Conservation (phyloP, 1,140 invertebrate species). For the Leptoteleia sp. region DNA sequence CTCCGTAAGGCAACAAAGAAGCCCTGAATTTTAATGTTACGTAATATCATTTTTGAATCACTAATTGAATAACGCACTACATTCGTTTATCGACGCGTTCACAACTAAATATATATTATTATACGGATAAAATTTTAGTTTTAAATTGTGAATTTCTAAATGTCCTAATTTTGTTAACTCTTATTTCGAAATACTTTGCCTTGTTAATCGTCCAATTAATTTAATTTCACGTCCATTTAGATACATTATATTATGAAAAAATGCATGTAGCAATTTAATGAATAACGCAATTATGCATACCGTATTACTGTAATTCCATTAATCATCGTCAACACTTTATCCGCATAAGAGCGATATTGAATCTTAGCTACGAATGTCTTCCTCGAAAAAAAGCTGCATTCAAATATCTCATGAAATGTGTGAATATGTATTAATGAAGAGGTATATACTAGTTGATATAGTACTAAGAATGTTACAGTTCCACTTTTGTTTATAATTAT, state of each 20-base stretch:
- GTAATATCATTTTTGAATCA: conserved; percentile 26
- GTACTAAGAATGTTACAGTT: no score
- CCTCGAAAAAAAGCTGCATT: no score
- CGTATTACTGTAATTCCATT: conserved; percentile 15
- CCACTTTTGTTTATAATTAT: no score
- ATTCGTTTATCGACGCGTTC: conserved; percentile 24
- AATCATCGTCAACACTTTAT: not conserved
- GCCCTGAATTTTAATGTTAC: conserved; percentile 69
- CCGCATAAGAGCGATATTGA: not conserved
- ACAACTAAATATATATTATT: conserved; percentile 47
- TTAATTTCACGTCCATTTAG: conserved; percentile 33
- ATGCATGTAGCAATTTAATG: conserved; percentile 34
- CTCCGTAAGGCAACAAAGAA: conserved; percentile 75
- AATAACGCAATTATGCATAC: conserved; percentile 19
- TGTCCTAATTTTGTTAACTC: conserved; percentile 6
- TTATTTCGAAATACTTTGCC: not conserved
- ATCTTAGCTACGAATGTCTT: no score
- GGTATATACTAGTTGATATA: no score
- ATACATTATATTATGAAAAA: conserved; percentile 11
- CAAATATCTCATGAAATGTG: no score
- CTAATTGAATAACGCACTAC: conserved; percentile 39
- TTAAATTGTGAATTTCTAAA: conserved; percentile 12
- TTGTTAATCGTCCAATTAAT: conserved; percentile 19
- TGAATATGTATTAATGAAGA: no score
- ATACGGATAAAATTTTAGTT: conserved; percentile 42